Percentiles rank a stretch among this genome's conserved stretches.
Conservation (phyloP, 2,113 vertebrate species). For the Platichthys stellatus region DNA sequence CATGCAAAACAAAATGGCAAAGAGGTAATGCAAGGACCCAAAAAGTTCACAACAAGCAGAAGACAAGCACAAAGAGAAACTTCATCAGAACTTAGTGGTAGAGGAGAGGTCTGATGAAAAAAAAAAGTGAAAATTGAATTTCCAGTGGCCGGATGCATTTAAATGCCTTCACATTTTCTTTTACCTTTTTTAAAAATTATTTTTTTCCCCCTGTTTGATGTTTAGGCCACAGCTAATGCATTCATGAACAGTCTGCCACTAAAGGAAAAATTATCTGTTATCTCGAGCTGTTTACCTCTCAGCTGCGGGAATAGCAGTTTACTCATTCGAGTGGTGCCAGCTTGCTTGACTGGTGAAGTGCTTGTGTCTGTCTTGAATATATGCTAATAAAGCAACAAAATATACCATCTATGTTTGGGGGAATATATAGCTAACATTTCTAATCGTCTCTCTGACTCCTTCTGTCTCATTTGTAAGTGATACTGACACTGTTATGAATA, state of each 20-base stretch:
- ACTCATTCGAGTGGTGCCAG: constrained; percentile 51
- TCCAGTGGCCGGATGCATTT: constrained; percentile 35
- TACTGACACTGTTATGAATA: constrained; percentile 1
- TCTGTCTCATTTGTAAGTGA: constrained; percentile 39
- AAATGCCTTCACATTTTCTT: constrained; percentile 21
- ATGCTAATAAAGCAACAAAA: constrained; percentile 52
- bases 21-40: constrained; percentile 29
- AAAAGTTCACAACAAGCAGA: background rate
- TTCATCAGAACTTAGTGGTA: background rate
- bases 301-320: constrained; percentile 55
- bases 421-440: constrained; percentile 24
- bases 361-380: constrained; percentile 49
- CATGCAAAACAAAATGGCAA: constrained; percentile 19
- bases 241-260: constrained; percentile 61
- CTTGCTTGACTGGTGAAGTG: constrained; percentile 49
- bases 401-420: background rate
- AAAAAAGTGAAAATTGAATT: constrained; percentile 45
- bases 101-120: no score
- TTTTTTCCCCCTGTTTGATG: constrained; percentile 46
- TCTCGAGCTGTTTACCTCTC: constrained; percentile 59
- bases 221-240: constrained; percentile 65
- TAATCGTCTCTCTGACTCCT: constrained; percentile 12
- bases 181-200: constrained; percentile 32
- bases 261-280: constrained; percentile 46
- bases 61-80: no score